Conservation (phyloP, 2,113 vertebrate species). For the Haemorhous mexicanus region DNA sequence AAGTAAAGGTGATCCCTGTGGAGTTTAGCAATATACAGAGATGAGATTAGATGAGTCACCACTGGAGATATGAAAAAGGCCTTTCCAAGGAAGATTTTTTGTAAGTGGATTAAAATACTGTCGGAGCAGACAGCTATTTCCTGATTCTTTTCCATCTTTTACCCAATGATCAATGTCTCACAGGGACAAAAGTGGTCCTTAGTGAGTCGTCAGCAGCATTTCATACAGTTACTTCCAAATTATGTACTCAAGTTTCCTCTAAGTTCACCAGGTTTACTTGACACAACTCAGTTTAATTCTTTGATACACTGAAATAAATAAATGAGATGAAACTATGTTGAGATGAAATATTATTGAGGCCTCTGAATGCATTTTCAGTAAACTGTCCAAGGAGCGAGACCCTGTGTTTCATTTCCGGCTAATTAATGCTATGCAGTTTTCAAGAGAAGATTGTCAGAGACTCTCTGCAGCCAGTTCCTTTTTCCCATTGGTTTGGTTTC, state of each 20-base stretch:
- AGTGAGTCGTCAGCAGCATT: constrained; percentile 16
- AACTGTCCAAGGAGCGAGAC: constrained; percentile 21
- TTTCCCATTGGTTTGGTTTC: not conserved
- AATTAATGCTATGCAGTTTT: not conserved
- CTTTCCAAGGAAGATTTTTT: constrained; percentile 19
- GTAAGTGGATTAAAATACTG: constrained; percentile 43
- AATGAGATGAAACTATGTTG: not conserved
- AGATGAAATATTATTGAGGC: not conserved
- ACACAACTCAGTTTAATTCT: not conserved
- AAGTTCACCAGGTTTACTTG: not conserved
- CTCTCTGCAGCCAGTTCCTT: not conserved
- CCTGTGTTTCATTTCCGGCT: not conserved
- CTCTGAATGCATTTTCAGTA: not conserved
- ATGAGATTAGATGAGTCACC: constrained; percentile 49
- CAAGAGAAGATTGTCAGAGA: constrained; percentile 13
- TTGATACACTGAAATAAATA: not conserved
- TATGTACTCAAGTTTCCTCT: not conserved
- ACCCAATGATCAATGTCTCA: not conserved
- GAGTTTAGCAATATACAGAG: constrained; percentile 61
- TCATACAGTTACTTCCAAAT: constrained; percentile 33
- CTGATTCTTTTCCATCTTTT: not conserved
- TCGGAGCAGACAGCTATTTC: constrained; percentile 13
- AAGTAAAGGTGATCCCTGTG: constrained; percentile 61
- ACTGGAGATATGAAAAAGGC: constrained; percentile 34
- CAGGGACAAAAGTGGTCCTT: not conserved